These are phyloP conservation scores for Leptinotarsa lineolata DNA, from an alignment of 1,140 invertebrate genomes.

Conservation along the genomic window DNA sequence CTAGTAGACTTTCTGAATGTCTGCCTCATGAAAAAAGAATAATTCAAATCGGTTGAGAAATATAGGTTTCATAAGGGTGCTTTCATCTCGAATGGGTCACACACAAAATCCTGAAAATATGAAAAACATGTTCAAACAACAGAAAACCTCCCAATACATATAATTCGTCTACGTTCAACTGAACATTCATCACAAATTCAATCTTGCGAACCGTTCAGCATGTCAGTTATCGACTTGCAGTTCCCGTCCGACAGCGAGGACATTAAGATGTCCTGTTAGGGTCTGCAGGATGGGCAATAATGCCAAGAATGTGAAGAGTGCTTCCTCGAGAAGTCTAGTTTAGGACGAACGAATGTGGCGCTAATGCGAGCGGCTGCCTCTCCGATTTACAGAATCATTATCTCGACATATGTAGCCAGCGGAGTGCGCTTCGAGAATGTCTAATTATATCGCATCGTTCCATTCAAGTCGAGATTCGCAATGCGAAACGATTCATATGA, in stretches of 20 bases:
- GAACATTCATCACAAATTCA: too few species aligned
- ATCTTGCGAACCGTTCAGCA: background rate
- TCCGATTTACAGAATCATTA: background rate
- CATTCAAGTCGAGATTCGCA: background rate
- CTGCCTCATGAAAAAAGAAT: too few species aligned
- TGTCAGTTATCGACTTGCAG: constrained; percentile 8
- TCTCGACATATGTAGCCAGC: background rate
- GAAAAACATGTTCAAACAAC: too few species aligned
- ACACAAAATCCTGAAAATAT: too few species aligned
- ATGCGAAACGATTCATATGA: background rate
- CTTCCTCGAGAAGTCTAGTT: constrained; percentile 20
- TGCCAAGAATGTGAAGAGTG: constrained; percentile 5
- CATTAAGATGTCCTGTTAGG: constrained; percentile 23
- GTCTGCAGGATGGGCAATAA: constrained; percentile 1
- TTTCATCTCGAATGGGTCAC: too few species aligned
- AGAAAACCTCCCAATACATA: too few species aligned
- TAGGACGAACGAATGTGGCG: constrained; percentile 7
- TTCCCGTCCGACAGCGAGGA: background rate
- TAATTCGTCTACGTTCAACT: too few species aligned
- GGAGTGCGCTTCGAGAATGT: constrained; percentile 1
- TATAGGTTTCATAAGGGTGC: too few species aligned
- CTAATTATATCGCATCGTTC: constrained; percentile 2
- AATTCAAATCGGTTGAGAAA: too few species aligned
- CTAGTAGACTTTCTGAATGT: too few species aligned
- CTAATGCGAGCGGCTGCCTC: background rate